Conservation (phyloP, 2,113 vertebrate genomes). For the Malaclemys terrapin region DNA sequence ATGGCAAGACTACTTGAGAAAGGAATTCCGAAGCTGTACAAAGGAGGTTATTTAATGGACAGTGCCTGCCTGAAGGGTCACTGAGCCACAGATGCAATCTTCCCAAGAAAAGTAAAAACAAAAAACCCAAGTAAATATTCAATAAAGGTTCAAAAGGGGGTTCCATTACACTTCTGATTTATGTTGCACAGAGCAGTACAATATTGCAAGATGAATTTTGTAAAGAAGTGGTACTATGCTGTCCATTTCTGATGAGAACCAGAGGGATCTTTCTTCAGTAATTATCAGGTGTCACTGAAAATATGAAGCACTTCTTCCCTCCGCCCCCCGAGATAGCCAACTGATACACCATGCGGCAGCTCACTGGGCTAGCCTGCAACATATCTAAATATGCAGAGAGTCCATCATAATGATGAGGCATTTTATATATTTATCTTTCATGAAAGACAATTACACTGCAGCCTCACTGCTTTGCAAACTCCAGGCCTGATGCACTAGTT, state of each 20-base stretch:
- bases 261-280: background rate
- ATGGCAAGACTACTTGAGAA: background rate
- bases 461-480: background rate
- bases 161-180: background rate
- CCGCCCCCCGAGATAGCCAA: background rate
- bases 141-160: background rate
- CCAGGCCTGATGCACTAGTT: background rate
- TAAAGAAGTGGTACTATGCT: background rate
- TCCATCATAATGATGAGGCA: background rate
- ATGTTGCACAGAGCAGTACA: background rate
- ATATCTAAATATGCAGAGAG: background rate
- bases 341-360: background rate
- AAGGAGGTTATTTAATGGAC: background rate
- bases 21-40: background rate
- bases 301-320: background rate
- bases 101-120: no score
- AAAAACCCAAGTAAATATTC: no score
- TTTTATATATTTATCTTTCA: background rate
- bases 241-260: background rate
- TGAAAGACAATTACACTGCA: background rate
- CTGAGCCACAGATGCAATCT: no score
- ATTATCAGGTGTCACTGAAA: background rate
- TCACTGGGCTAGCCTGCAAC: background rate
- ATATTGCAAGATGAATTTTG: background rate
- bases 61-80: no score